A percentile compares a stretch with the other conserved stretches of the same genome.
phyloP scores from a whole-genome alignment of 2,113 vertebrate species.

The Coreoperca whiteheadi region DNA sequence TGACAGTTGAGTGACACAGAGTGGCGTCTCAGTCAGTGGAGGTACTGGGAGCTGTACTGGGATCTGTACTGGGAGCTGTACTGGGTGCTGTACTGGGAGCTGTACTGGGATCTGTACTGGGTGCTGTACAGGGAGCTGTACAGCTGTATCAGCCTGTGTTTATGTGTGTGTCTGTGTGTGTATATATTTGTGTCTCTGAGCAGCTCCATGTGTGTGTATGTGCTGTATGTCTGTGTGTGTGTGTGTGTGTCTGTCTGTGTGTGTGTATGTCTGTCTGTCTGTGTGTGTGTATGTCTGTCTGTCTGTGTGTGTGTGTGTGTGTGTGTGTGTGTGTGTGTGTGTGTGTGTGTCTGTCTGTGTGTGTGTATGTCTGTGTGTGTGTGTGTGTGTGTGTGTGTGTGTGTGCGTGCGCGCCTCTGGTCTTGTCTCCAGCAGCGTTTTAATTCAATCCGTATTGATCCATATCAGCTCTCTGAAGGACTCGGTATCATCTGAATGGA shows the following conservation, averaged over 20 bases:
- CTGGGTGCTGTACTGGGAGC: too few relatives aligned
- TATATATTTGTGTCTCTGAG: neutral
- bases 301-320: conserved; percentile 4
- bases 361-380: conserved; percentile 10
- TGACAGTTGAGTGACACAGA: too few relatives aligned
- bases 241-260: neutral
- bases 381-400: conserved; percentile 34
- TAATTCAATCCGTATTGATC: conserved; percentile 84
- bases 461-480: conserved; percentile 84
- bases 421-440: conserved; percentile 83
- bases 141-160: too few relatives aligned
- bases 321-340: conserved; percentile 30
- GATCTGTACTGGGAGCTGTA: too few relatives aligned
- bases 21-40: too few relatives aligned
- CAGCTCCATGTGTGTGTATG: neutral
- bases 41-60: too few relatives aligned
- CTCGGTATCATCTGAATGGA: conserved; percentile 85
- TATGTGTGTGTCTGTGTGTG: neutral
- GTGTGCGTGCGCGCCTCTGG: conserved; percentile 53
- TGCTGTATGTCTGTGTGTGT: too few relatives aligned
- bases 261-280: neutral
- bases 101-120: too few relatives aligned
- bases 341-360: conserved; percentile 5
- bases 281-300: neutral
- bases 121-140: too few relatives aligned